Base-by-base conservation (phyloP, 2,797 vertebrate genomes). In the Acipenser oxyrinchus region DNA sequence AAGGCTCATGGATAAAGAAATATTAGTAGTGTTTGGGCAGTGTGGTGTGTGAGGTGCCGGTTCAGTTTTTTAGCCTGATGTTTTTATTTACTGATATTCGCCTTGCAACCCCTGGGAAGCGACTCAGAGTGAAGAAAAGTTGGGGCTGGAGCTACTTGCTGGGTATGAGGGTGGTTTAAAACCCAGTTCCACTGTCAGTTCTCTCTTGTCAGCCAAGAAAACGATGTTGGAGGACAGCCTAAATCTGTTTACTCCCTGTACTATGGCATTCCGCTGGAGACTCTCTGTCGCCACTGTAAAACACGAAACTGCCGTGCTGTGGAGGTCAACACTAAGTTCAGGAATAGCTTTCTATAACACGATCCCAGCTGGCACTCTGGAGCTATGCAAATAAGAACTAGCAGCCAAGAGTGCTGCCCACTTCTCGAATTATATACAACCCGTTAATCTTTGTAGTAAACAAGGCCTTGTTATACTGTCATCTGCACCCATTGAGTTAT, bases 211-310 rank as follows among this genome's bases (percentile, higher is more conserved):
- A 72, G 69, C 66, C 67, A 77, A 79, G 74, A 79, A 77, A 72
- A 78, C 87, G 83, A 82, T 88, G 85, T 83, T 81, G 85, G 79
- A 75, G 73, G 81, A 73, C 60, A 62, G 23, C 80, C 87, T 89
- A 88, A 87, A 89, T 88, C 81, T 81, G 86, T 84, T 82, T 69
- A 63, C 73, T 78, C 76, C 74, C 72, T 77, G 72, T 88, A 87
- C 87, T 89, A 86, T 81, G 86, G 86, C 83, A 90, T 91, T 82
- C 79, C 55, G 80, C 79, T 86, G 86, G 86, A 90, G 90, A 92
- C 90, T 82, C 76, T 79, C 87, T 91, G 90, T 90, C 88, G 89
- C 90, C 89, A 84, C 82, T 79, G 81, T 83, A 84, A 83, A 88
- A 86, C 75, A 68, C 72, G 85, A 88, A 78, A 79, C 78, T 72